Conservation (phyloP, 2,113 vertebrate genomes). For the Trochalopteron elliotii region DNA sequence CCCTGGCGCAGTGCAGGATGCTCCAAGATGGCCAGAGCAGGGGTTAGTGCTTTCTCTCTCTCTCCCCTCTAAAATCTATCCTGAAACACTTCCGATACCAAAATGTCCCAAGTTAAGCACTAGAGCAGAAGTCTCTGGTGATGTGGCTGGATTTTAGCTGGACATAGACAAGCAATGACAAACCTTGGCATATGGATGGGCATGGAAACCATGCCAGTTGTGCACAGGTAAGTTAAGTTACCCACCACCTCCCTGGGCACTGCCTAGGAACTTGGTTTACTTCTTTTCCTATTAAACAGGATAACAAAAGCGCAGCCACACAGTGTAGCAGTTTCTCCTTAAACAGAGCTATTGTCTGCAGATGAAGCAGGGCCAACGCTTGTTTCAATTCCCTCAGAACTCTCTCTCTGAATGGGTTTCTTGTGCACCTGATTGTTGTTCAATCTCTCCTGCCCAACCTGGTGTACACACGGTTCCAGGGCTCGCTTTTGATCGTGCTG, state of each 20-base stretch:
- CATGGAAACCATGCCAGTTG: fast-evolving
- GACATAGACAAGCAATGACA: neutral
- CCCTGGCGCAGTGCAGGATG: fast-evolving
- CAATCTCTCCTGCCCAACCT: neutral
- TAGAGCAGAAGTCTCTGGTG: neutral
- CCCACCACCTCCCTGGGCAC: neutral
- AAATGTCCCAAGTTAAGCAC: neutral
- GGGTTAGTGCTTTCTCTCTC: neutral
- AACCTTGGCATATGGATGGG: neutral
- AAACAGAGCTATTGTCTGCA: neutral
- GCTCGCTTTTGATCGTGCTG: neutral
- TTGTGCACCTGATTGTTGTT: neutral
- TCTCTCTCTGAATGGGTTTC: neutral
- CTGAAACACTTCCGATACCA: neutral
- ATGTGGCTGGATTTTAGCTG: neutral
- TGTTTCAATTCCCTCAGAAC: conserved; percentile 3
- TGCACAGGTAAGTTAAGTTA: neutral
- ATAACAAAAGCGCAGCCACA: neutral
- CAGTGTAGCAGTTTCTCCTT: neutral
- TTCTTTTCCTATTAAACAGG: neutral
- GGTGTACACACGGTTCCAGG: neutral
- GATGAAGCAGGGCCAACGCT: neutral
- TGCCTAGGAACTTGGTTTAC: neutral
- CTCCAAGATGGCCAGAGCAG: neutral
- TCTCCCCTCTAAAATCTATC: neutral